Evolutionary conservation across 2,113 vertebrate genomes (phyloP), one percentile per base, ranked within the genome.

Genomic region (Toxotes chatareus): DNA sequence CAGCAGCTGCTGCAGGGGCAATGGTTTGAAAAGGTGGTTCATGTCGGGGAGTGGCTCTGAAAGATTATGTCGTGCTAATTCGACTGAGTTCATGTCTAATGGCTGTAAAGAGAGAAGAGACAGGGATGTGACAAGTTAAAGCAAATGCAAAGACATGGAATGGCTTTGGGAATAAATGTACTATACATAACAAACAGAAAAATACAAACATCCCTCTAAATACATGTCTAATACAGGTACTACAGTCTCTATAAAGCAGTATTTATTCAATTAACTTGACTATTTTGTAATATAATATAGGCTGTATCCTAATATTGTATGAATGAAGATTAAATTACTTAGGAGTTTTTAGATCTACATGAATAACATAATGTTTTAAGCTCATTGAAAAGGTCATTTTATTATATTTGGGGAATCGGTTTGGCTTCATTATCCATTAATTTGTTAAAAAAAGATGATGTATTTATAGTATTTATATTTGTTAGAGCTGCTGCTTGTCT

Each of bases 71-170:
- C 85, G 97, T 99, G 95, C 98, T 99, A 94, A 99, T 94, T 91
- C 98, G 96, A 90, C 97, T 98, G 93, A 99, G 95, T 96, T 99
- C 98, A 94, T 99, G 96, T 97, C 97, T 97, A 97, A 99, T 97
- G 95, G 98, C 98, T 99, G 90, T 23, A 83, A 46, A 63, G 31
- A 86, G 53, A 82, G 13, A 88, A 59, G 68, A 80, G 9, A 82
- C 0, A 55, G 32, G 49, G 5, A 38, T 19, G 36, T 0, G 46
- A 49, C 4, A 49, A 17, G 14, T 49, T 5, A 17, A 49, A 49
- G 46, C 4, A 49, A 16, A 19, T 49, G 46, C 9, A 40, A 40
- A 9, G 38, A 40, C 36, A 38, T 9, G 38, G 6, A 8, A 40
- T 40, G 19, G 44, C 13, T 51, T 21, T 51, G 49, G 19, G 19